Percentiles rank a stretch among this genome's conserved stretches.
These are phyloP conservation scores for Dendrolimus pini DNA, from an alignment of 2,888 invertebrate species.

Conservation along the genomic window DNA sequence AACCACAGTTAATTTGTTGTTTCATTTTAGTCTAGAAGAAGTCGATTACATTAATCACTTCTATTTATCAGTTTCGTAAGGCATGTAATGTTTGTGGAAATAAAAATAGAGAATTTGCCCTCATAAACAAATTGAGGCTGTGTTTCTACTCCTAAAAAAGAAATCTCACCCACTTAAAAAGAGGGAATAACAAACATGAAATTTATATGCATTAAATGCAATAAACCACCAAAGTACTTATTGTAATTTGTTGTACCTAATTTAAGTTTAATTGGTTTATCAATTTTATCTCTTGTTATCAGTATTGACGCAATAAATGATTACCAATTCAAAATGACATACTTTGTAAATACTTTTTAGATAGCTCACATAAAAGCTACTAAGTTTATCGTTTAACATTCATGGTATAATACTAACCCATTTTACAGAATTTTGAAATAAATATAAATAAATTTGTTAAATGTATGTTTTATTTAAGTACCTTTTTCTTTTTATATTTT, in stretches of 20 bases:
- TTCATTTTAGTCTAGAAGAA: background rate
- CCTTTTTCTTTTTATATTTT: too few species aligned
- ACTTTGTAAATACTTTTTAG: too few species aligned
- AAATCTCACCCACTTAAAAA: background rate
- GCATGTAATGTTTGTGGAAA: background rate
- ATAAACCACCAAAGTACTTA: background rate
- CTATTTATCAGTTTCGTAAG: background rate
- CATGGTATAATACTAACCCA: too few species aligned
- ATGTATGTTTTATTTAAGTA: too few species aligned
- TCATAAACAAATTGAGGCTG: background rate
- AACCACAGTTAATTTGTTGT: background rate
- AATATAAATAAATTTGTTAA: too few species aligned
- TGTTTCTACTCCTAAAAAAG: background rate
- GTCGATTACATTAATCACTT: background rate
- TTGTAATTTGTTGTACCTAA: background rate
- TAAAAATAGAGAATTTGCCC: too few species aligned
- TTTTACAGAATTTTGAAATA: too few species aligned
- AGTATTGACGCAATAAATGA: background rate
- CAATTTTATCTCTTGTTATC: background rate
- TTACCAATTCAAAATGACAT: too few species aligned
- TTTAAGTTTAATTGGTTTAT: too few species aligned
- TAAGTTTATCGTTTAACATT: too few species aligned
- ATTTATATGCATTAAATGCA: background rate
- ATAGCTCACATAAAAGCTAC: too few species aligned
- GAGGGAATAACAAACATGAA: background rate